These are phyloP conservation scores for Sebastes trivittatus DNA, from an alignment of 2,797 vertebrate genomes.

Conservation along the genomic window DNA sequence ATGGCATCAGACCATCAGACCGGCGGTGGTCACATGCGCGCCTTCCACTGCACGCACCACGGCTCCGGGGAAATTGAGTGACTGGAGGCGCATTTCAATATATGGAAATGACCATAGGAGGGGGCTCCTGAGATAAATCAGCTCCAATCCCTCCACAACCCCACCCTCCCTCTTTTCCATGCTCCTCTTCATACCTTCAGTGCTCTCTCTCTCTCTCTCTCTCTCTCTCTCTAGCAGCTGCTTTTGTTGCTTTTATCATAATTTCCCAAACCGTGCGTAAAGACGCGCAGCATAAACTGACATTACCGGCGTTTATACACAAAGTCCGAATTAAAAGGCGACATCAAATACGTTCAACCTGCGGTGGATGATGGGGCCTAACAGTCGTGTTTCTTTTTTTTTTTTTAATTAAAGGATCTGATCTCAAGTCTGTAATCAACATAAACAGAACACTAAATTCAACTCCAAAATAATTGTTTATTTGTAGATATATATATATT, in stretches of 20 bases:
- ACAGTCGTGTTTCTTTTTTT: background rate
- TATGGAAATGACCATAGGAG: slow-evolving; percentile 87
- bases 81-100: slow-evolving; percentile 88
- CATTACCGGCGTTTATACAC: background rate
- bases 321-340: background rate
- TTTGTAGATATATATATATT: too few species aligned
- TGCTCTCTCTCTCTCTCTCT: background rate
- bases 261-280: slow-evolving; percentile 40
- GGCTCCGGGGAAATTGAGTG: slow-evolving; percentile 87
- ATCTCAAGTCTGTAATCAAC: background rate
- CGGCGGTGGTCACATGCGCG: slow-evolving; percentile 80
- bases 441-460: background rate
- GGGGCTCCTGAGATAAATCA: slow-evolving; percentile 87
- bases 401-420: background rate
- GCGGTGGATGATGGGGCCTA: slow-evolving; percentile 1
- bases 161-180: background rate
- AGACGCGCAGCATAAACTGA: slow-evolving; percentile 9
- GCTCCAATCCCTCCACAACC: slow-evolving; percentile 66
- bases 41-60: slow-evolving; percentile 77
- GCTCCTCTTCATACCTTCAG: slow-evolving; percentile 44
- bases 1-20: slow-evolving; percentile 46
- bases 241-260: slow-evolving; percentile 42
- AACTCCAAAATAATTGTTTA: background rate
- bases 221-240: slow-evolving; percentile 1
- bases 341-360: background rate